These are phyloP conservation scores for Agrotis clavis DNA, from an alignment of 2,888 invertebrate species.

Conservation along the genomic window DNA sequence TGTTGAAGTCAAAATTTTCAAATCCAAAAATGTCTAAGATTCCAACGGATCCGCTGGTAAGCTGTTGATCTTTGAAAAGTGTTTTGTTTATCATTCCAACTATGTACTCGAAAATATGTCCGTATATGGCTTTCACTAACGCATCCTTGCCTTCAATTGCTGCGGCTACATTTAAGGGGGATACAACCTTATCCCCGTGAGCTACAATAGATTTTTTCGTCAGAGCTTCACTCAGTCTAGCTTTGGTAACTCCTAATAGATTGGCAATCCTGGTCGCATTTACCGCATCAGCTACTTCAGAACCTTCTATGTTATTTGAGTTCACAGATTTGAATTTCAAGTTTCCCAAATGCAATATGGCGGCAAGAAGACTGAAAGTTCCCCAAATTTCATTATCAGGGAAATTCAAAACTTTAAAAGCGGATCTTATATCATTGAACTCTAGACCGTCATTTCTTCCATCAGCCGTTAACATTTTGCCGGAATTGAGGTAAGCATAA, in stretches of 20 bases:
- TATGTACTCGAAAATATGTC: slow-evolving; percentile 96
- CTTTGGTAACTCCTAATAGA: slow-evolving; percentile 93
- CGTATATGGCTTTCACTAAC: slow-evolving; percentile 98
- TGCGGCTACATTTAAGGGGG: slow-evolving; percentile 94
- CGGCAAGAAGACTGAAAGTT: slow-evolving; percentile 96
- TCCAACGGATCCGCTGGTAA: slow-evolving; percentile 94
- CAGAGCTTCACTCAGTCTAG: slow-evolving; percentile 94
- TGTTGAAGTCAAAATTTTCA: slow-evolving; percentile 97
- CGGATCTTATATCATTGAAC: slow-evolving; percentile 96
- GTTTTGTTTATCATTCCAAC: slow-evolving; percentile 97
- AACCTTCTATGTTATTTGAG: slow-evolving; percentile 96
- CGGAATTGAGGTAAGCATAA: slow-evolving; percentile 96
- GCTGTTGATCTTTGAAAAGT: slow-evolving; percentile 93
- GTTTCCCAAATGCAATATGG: slow-evolving; percentile 98
- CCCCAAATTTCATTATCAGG: slow-evolving; percentile 96
- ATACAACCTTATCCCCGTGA: slow-evolving; percentile 95
- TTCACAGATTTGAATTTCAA: slow-evolving; percentile 95
- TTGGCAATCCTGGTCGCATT: slow-evolving; percentile 93
- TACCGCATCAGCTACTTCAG: slow-evolving; percentile 94
- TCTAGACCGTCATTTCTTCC: slow-evolving; percentile 96
- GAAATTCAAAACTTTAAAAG: slow-evolving; percentile 98
- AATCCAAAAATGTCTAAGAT: slow-evolving; percentile 99
- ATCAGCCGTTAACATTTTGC: slow-evolving; percentile 94
- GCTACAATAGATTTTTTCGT: slow-evolving; percentile 96
- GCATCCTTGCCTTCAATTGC: slow-evolving; percentile 97